phyloP scores from a whole-genome alignment of 2,113 vertebrate species.

The Tetraodon nigroviridis region DNA sequence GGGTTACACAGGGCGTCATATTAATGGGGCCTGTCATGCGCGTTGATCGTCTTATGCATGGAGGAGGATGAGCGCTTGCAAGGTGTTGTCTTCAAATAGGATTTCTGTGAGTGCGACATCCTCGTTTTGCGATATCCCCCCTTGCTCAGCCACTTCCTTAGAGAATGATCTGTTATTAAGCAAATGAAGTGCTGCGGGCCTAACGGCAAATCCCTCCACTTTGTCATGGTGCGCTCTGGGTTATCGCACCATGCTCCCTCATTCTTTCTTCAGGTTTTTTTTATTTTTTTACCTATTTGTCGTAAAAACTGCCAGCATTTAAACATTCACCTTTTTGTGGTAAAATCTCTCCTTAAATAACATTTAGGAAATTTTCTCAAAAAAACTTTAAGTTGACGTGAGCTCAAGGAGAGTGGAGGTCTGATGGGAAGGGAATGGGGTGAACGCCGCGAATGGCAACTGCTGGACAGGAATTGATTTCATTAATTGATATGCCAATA shows the following conservation, averaged over 20 bases:
- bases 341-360: slow-evolving; percentile 42
- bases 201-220: slow-evolving; percentile 73
- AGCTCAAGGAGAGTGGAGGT: slow-evolving; percentile 52
- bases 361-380: slow-evolving; percentile 63
- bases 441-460: slow-evolving; percentile 80
- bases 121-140: slow-evolving; percentile 65
- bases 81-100: slow-evolving; percentile 74
- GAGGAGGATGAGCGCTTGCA: slow-evolving; percentile 66
- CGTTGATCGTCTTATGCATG: slow-evolving; percentile 66
- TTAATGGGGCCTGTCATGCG: slow-evolving; percentile 65
- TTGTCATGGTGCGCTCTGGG: slow-evolving; percentile 70
- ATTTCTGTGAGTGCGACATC: slow-evolving; percentile 70
- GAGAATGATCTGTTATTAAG: slow-evolving; percentile 77
- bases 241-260: slow-evolving; percentile 59
- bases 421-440: slow-evolving; percentile 36
- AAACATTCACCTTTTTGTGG: slow-evolving; percentile 58
- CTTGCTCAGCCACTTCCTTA: slow-evolving; percentile 62
- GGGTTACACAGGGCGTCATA: slow-evolving; percentile 62
- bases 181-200: slow-evolving; percentile 75
- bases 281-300: slow-evolving; percentile 50
- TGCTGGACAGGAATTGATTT: slow-evolving; percentile 97
- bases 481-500: slow-evolving; percentile 99
- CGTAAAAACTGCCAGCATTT: slow-evolving; percentile 44
- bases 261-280: slow-evolving; percentile 35
- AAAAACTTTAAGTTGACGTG: slow-evolving; percentile 72